Evolutionary conservation across 1,140 invertebrate genomes (phyloP), one percentile per base, ranked within the genome.

Genomic region (Zophobas atratus): DNA sequence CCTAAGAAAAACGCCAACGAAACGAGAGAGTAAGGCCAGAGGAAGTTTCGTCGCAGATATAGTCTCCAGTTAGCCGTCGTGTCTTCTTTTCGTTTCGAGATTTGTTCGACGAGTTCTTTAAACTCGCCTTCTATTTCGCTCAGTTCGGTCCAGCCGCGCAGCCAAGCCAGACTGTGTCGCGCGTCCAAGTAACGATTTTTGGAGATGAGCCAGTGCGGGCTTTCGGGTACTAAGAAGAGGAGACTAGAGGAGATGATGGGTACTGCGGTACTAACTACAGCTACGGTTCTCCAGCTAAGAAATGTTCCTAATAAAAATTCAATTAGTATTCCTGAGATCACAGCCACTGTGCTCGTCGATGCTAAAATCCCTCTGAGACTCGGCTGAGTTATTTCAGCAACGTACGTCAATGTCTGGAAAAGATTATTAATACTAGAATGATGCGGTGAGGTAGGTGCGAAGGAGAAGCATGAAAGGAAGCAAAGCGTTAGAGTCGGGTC

Each of bases 351-450:
- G 20, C 93, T 92, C 6, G 93, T 92, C 0, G 94, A 93, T 0
- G 93, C 90, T 20, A 95, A 85, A 77, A 93, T 90, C 1, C 94
- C 94, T 39, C 94, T 89, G 6, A 94, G 86, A 82, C 93, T 91
- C 0, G 94, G 94, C 81, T 94, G 91, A 1, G 93, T 94, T 4
- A 95, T 91, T 86, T 95, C 94, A 1, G 94, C 93, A 5, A 95
- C 93, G 84, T 95, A 95, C 0, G 94, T 95, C 80, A 95, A 86
- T 63, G 93, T 91, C 92, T 93, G 83, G 36, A 86, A 84, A 73
- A 56, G 56, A 55, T 46, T 33, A 67, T 67, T 41, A 32, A 41
- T 32, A 36, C 39, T 5, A n/a, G n/a, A 43, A 34, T n/a, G 33
- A 67, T 43, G 6, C 41, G 8, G 41, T 43, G 60, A 67, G 20